A percentile compares a stretch with the other conserved stretches of the same genome.
phyloP scores from a whole-genome alignment of 2,888 invertebrate genomes.

The Pycnomerus fuliginosus region DNA sequence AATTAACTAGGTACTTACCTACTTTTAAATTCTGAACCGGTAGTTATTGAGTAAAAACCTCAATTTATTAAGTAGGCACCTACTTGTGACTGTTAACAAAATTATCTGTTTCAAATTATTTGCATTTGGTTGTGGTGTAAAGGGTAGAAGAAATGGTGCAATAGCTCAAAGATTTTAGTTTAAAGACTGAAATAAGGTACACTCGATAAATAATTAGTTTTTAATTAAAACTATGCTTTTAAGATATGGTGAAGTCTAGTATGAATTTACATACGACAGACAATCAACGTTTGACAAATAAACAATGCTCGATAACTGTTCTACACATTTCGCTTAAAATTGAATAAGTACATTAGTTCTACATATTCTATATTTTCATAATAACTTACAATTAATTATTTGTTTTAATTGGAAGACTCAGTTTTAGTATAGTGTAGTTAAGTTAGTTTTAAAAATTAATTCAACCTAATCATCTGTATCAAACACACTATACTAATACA shows the following conservation, averaged over 20 bases:
- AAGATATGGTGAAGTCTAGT: slow-evolving; percentile 49
- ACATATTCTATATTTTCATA: slow-evolving; percentile 30
- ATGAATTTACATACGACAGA: slow-evolving; percentile 51
- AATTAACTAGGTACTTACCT: too few species aligned
- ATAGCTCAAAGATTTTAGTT: too few species aligned
- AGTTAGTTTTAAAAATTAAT: slow-evolving; percentile 24
- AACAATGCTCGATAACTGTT: slow-evolving; percentile 45
- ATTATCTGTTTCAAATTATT: neutral
- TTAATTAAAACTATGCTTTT: slow-evolving; percentile 52
- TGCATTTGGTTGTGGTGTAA: too few species aligned
- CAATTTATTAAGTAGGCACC: neutral
- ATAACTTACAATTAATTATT: slow-evolving; percentile 54
- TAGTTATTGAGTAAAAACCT: too few species aligned
- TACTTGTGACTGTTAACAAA: neutral
- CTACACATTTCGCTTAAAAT: slow-evolving; percentile 48
- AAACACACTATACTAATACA: slow-evolving; percentile 43
- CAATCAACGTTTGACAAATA: slow-evolving; percentile 51
- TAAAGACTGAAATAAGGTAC: too few species aligned
- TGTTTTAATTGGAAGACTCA: slow-evolving; percentile 56
- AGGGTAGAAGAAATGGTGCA: too few species aligned
- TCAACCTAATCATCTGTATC: slow-evolving; percentile 36
- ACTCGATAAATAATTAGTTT: slow-evolving; percentile 32
- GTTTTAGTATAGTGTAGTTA: slow-evolving; percentile 49
- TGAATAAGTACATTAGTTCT: slow-evolving; percentile 36
- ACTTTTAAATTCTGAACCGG: too few species aligned